Evolutionary conservation across 1,140 invertebrate genomes (phyloP).

Genomic region (Brachionus sp.): DNA sequence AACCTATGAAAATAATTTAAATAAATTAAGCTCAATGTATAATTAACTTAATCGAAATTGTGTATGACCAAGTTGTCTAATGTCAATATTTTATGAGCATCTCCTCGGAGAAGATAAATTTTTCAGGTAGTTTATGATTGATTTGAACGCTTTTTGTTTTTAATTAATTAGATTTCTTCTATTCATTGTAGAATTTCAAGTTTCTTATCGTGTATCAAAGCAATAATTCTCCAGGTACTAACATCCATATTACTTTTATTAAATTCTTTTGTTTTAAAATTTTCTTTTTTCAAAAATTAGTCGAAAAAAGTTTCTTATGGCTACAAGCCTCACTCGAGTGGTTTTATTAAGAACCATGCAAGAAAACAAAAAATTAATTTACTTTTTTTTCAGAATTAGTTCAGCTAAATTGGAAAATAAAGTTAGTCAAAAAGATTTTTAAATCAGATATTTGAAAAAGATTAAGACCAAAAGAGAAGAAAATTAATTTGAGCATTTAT

Average conservation of each 20-base stretch:
- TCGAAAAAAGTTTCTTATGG: not conserved
- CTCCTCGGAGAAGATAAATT: not conserved
- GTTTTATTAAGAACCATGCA: not conserved
- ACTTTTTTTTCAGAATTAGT: not conserved
- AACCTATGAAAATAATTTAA: not conserved
- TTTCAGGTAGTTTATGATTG: not conserved
- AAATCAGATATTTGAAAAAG: not conserved
- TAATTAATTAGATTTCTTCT: not conserved
- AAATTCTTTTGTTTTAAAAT: not conserved
- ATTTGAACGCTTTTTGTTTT: not conserved
- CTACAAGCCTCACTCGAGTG: not conserved
- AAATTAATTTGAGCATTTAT: not conserved
- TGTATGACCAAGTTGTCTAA: not conserved
- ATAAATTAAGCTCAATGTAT: not conserved
- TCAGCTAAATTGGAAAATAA: not conserved
- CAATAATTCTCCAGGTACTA: not conserved
- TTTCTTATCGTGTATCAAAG: not conserved
- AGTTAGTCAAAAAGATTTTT: not conserved
- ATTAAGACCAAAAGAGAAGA: not conserved
- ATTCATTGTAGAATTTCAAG: not conserved
- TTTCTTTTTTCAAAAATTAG: not conserved
- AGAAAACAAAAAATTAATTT: not conserved
- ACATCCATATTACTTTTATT: not conserved
- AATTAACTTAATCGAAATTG: not conserved
- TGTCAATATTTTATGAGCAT: not conserved